phyloP scores from a whole-genome alignment of 2,888 invertebrate genomes.

The Ochropacha duplaris region DNA sequence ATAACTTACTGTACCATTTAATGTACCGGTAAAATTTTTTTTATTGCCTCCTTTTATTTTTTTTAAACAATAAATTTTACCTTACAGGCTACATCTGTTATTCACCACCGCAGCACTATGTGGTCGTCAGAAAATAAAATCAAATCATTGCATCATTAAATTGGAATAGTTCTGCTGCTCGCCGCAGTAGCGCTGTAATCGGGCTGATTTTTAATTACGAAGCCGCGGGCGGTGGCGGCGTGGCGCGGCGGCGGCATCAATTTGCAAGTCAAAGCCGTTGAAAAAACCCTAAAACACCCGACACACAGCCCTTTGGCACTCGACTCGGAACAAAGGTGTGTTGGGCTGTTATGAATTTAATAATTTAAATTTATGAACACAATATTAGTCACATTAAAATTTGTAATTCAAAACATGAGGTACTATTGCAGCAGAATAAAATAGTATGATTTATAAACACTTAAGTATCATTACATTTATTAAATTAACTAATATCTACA shows the following conservation, averaged over 20 bases:
- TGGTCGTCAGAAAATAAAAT: slow-evolving; percentile 5
- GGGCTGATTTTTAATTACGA: slow-evolving; percentile 71
- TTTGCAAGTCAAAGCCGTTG: slow-evolving; percentile 81
- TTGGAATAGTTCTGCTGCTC: slow-evolving; percentile 41
- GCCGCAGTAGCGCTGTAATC: slow-evolving; percentile 45
- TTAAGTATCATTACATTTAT: no score
- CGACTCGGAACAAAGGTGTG: slow-evolving; percentile 40
- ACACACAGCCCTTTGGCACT: slow-evolving; percentile 75
- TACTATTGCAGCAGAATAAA: no score
- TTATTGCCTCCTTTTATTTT: no score
- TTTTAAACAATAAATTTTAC: no score
- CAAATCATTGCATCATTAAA: not conserved
- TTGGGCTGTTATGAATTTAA: slow-evolving; percentile 9
- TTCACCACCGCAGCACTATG: not conserved
- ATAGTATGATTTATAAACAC: no score
- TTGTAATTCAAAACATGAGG: no score
- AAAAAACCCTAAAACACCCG: slow-evolving; percentile 80
- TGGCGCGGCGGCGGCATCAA: slow-evolving; percentile 53
- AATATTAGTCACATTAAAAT: no score
- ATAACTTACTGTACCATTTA: no score
- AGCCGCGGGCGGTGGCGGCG: slow-evolving; percentile 37
- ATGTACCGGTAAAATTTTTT: no score
- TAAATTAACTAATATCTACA: no score
- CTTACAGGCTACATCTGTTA: not conserved
- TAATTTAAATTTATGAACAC: no score